Percentiles rank a stretch among this genome's conserved stretches.
Evolutionary conservation across 2,888 invertebrate genomes (phyloP).

Genomic region (Eupithecia subfuscata): DNA sequence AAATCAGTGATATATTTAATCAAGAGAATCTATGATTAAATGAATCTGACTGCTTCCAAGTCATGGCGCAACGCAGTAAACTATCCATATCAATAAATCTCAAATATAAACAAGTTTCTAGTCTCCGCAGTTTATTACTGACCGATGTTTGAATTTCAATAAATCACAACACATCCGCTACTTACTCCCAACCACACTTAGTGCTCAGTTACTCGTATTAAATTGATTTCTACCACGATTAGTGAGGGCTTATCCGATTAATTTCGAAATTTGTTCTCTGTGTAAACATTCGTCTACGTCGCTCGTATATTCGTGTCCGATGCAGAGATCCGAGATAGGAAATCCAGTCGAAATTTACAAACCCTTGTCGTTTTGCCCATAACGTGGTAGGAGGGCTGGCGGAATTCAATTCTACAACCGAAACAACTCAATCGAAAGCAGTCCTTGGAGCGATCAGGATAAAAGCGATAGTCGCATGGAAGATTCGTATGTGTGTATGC

Average conservation of each 20-base stretch:
- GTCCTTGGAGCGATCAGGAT: conserved; percentile 51
- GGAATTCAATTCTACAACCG: conserved; percentile 71
- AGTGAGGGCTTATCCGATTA: conserved; percentile 64
- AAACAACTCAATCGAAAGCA: conserved; percentile 51
- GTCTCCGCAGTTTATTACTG: conserved; percentile 65
- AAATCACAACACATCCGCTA: conserved; percentile 77
- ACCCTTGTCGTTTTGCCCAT: conserved; percentile 80
- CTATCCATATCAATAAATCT: conserved; percentile 69
- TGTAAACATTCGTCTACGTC: conserved; percentile 80
- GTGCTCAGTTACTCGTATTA: conserved; percentile 43
- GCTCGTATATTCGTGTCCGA: conserved; percentile 65
- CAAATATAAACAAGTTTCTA: conserved; percentile 67
- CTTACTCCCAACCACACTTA: conserved; percentile 60
- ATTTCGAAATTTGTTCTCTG: conserved; percentile 69
- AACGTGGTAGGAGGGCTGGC: conserved; percentile 80
- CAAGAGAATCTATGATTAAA: conserved; percentile 11
- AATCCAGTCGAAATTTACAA: conserved; percentile 81
- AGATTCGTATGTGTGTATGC: conserved; percentile 66
- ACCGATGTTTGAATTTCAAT: conserved; percentile 72
- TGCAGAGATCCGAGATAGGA: conserved; percentile 77
- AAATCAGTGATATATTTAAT: conserved; percentile 6
- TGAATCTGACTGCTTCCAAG: conserved; percentile 7
- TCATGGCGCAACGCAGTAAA: conserved; percentile 65
- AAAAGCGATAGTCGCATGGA: conserved; percentile 58
- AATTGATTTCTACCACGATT: conserved; percentile 68